phyloP scores from a whole-genome alignment of 2,888 invertebrate genomes.

The Metalampra italica region DNA sequence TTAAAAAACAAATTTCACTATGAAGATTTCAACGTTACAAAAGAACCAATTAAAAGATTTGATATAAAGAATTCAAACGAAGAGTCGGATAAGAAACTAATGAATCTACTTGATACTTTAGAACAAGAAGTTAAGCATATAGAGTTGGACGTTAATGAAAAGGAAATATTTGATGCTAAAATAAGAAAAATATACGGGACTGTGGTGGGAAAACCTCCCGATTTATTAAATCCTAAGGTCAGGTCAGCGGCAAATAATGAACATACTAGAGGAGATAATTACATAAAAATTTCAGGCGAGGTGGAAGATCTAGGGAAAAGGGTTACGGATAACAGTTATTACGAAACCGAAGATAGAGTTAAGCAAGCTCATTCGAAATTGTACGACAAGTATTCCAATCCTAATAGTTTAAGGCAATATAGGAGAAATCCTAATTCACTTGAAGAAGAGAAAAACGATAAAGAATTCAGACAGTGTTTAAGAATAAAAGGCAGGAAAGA shows the following conservation, averaged over 20 bases:
- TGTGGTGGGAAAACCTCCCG: constrained; percentile 29
- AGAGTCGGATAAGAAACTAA: constrained; percentile 38
- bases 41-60: neutral
- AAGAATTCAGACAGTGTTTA: neutral
- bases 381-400: constrained; percentile 12
- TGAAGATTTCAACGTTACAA: constrained; percentile 1
- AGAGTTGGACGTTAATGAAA: constrained; percentile 39
- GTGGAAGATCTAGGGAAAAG: neutral
- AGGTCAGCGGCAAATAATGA: neutral
- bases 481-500: too few species aligned
- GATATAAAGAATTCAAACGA: constrained; percentile 22
- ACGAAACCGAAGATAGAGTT: constrained; percentile 4
- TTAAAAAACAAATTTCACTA: constrained; percentile 14
- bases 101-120: constrained; percentile 45
- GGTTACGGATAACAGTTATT: neutral
- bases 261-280: neutral
- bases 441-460: neutral
- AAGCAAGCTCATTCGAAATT: constrained; percentile 3
- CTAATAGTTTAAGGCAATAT: constrained; percentile 2
- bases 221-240: constrained; percentile 1
- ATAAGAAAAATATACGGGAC: constrained; percentile 52
- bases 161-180: constrained; percentile 50
- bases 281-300: neutral
- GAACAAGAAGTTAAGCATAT: constrained; percentile 50
- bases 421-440: neutral